Evolutionary conservation across 2,888 invertebrate genomes (phyloP).

Genomic region (Lepidonotus clava): DNA sequence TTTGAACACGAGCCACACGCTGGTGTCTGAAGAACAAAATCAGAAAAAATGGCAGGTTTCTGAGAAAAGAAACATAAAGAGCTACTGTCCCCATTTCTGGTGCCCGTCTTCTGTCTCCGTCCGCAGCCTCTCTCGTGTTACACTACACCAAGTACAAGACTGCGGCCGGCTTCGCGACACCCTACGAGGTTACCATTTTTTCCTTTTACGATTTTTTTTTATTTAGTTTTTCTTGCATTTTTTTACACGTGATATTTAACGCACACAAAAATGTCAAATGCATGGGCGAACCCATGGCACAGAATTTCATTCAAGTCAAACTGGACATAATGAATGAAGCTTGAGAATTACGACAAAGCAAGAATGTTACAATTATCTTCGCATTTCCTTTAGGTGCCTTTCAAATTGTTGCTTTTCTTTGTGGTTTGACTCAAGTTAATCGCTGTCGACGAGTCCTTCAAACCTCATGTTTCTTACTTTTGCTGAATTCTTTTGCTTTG

Average conservation of each 20-base stretch:
- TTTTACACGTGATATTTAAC: conserved; percentile 13
- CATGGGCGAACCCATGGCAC: neutral
- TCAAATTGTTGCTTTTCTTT: conserved; percentile 12
- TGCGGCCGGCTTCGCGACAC: neutral
- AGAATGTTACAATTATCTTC: conserved; percentile 16
- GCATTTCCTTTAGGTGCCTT: conserved; percentile 1
- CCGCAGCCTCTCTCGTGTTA: no score
- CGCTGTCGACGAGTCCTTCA: conserved; percentile 54
- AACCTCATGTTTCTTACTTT: conserved; percentile 3
- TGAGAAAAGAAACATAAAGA: conserved; percentile 30
- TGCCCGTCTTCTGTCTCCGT: no score
- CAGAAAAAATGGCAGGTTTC: conserved; percentile 41
- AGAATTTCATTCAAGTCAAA: neutral
- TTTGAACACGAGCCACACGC: neutral
- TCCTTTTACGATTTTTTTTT: conserved; percentile 33
- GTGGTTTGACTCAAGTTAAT: conserved; percentile 49
- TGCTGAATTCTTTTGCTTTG: conserved; percentile 33
- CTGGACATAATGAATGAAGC: neutral
- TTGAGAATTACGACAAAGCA: conserved; percentile 43
- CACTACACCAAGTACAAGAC: no score
- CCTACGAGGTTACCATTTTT: conserved; percentile 6
- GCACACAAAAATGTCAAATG: neutral
- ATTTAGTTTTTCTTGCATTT: conserved; percentile 21
- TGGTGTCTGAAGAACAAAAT: neutral
- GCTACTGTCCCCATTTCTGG: conserved; percentile 16